These are phyloP conservation scores for Drosophila anomalata DNA, from an alignment of 2,888 invertebrate species.

Conservation along the genomic window DNA sequence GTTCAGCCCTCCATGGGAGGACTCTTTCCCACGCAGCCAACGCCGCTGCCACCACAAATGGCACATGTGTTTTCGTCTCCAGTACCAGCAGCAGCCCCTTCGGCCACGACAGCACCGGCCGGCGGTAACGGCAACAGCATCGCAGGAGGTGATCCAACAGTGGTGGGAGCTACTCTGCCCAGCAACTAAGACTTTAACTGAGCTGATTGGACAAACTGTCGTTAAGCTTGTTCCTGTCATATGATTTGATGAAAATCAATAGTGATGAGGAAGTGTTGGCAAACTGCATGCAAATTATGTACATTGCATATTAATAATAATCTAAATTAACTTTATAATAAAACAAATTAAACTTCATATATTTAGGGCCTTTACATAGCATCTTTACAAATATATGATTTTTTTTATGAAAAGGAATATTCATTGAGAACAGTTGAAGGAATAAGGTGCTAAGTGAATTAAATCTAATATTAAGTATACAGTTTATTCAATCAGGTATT, in stretches of 20 bases:
- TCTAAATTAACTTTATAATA: constrained; percentile 41
- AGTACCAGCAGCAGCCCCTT: constrained; percentile 12
- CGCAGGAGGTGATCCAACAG: constrained; percentile 7
- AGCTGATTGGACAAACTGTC: constrained; percentile 51
- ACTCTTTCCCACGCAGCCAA: constrained; percentile 75
- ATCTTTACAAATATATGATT: neutral
- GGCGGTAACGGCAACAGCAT: neutral
- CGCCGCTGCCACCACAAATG: constrained; percentile 79
- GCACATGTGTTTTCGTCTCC: constrained; percentile 61
- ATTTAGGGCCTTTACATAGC: neutral
- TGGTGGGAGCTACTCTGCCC: constrained; percentile 49
- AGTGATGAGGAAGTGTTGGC: constrained; percentile 26
- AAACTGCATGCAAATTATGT: constrained; percentile 32
- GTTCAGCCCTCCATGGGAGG: constrained; percentile 81
- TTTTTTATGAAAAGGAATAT: neutral
- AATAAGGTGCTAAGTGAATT: no score
- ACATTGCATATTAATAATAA: constrained; percentile 39
- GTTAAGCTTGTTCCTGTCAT: constrained; percentile 60
- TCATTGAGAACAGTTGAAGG: no score
- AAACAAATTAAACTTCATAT: constrained; percentile 30
- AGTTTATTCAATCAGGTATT: neutral
- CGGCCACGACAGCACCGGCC: constrained; percentile 20
- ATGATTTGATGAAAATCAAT: constrained; percentile 56
- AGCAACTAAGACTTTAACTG: constrained; percentile 50
- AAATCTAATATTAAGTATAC: neutral